Conservation (phyloP, 2,888 invertebrate genomes). For the Sarcophaga variegata region DNA sequence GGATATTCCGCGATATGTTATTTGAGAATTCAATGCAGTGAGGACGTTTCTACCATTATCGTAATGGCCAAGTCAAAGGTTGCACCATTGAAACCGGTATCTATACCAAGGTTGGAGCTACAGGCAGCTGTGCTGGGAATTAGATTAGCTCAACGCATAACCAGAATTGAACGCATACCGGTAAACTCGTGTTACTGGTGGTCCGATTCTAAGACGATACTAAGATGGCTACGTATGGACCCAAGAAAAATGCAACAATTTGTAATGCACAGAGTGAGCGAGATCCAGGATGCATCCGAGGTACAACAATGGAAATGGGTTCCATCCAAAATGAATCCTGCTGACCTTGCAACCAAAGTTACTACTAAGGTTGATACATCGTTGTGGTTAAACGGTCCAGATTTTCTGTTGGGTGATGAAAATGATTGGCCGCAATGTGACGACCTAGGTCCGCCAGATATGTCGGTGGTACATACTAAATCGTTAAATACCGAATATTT, state of each 20-base stretch:
- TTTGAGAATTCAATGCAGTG: background rate
- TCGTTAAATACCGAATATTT: slow-evolving; percentile 17
- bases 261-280: slow-evolving; percentile 36
- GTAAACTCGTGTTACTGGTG: slow-evolving; percentile 20
- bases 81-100: slow-evolving; percentile 24
- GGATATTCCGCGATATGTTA: slow-evolving; percentile 31
- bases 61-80: slow-evolving; percentile 34
- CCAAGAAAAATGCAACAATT: slow-evolving; percentile 25
- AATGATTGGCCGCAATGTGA: slow-evolving; percentile 29
- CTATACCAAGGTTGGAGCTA: slow-evolving; percentile 48
- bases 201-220: slow-evolving; percentile 36
- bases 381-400: slow-evolving; percentile 51
- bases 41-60: background rate
- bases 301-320: slow-evolving; percentile 40
- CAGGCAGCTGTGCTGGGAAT: slow-evolving; percentile 46
- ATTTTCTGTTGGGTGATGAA: background rate
- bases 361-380: background rate
- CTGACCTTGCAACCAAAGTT: slow-evolving; percentile 13
- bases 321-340: slow-evolving; percentile 14
- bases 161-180: background rate
- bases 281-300: slow-evolving; percentile 12
- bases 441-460: background rate
- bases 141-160: slow-evolving; percentile 16
- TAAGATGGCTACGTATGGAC: slow-evolving; percentile 37
- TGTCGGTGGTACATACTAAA: too few species aligned